Evolutionary conservation across 1,140 invertebrate genomes (phyloP).

Genomic region (Neocloeon triangulifer): DNA sequence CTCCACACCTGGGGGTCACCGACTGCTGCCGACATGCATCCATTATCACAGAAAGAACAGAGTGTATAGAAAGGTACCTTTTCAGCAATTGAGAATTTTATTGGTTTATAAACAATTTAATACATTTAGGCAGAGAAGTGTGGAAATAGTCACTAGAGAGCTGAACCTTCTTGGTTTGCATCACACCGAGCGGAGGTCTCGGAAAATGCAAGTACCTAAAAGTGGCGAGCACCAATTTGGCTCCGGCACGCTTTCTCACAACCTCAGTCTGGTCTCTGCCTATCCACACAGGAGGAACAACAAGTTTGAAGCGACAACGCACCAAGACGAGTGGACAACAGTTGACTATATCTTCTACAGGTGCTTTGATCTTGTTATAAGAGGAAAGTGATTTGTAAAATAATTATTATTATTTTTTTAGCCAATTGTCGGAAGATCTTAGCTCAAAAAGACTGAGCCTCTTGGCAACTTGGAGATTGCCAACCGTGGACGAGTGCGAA

Average conservation of each 20-base stretch:
- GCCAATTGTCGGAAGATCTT: no score
- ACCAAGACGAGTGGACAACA: conserved; percentile 49
- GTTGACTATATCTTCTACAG: conserved; percentile 66
- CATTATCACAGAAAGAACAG: conserved; percentile 16
- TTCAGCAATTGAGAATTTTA: no score
- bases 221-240: conserved; percentile 8
- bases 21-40: conserved; percentile 41
- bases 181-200: conserved; percentile 11
- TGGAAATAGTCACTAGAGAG: conserved; percentile 14
- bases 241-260: conserved; percentile 14
- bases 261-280: conserved; percentile 15
- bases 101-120: no score
- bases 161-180: conserved; percentile 11
- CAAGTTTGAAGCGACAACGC: conserved; percentile 35
- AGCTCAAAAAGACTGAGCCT: conserved; percentile 31
- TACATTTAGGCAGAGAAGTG: no score
- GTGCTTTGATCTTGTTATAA: no score
- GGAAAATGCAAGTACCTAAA: conserved; percentile 2
- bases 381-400: no score
- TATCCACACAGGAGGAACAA: conserved; percentile 14
- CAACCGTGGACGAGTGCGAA: conserved; percentile 31
- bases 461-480: conserved; percentile 33
- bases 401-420: no score
- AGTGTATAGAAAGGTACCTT: no score
- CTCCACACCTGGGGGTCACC: conserved; percentile 27